Evolutionary conservation across 2,113 vertebrate genomes (phyloP), one percentile per base, ranked within the genome.

Genomic region (Talpa occidentalis): DNA sequence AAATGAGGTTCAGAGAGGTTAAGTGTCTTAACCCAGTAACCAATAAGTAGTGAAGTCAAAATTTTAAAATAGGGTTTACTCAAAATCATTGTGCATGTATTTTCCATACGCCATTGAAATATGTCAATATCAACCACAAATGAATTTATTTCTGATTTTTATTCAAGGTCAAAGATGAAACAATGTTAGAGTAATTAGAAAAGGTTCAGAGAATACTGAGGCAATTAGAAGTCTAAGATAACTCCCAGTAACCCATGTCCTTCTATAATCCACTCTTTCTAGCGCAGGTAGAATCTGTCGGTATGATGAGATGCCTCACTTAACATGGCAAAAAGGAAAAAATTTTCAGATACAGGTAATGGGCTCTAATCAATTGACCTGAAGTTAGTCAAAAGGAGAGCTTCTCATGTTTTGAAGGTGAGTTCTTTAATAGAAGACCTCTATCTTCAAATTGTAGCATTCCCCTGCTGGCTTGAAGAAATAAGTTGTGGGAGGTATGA

Each of bases 131-230:
- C 30, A 95, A 52, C 35, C 54, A 49, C 4, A 60, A 60, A 80
- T 15, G 84, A 66, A 81, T 80, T 88, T 42, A 74, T 30, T 5
- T 62, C 77, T 88, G 16, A 62, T 28, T 66, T 83, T 96, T 76
- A 81, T 2, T 73, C n/a, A 85, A 85, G 42, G 30, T 35, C 28
- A 88, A 80, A 84, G 42, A 92, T 77, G n/a, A 92, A 16, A 30
- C 0, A 37, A 5, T 10, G 10, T 10, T 11, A 93, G 32, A 62
- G 17, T 79, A 86, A 52, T 0, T 67, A 11, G 40, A 47, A 40
- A 95, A 12, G 3, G 3, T 22, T 52, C 5, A 67, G 26, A 54
- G 17, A 1, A 11, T 4, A 22, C 8, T 56, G 1, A 22, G 1
- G 17, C 42, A 47, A 2, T 70, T 54, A 44, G 15, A 77, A 88